A percentile compares a stretch with the other conserved stretches of the same genome.
phyloP scores from a whole-genome alignment of 2,888 invertebrate species.

The Griposia aprilina region DNA sequence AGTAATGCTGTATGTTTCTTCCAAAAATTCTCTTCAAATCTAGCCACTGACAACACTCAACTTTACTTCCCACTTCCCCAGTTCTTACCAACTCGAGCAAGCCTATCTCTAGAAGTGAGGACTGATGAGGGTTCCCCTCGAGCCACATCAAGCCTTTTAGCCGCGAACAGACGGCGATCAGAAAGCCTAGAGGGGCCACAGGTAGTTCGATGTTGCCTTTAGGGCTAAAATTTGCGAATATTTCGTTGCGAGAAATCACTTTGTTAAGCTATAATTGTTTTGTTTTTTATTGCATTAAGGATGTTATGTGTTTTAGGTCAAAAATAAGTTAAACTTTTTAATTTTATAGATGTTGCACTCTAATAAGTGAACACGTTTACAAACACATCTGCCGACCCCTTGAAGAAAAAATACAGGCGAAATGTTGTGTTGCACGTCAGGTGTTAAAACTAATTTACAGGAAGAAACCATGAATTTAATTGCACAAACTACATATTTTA shows the following conservation, averaged over 20 bases:
- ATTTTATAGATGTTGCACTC: slow-evolving; percentile 18
- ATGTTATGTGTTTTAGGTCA: slow-evolving; percentile 15
- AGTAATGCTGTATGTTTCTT: neutral
- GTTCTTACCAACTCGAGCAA: slow-evolving; percentile 91
- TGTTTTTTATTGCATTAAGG: slow-evolving; percentile 27
- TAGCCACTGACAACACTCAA: neutral
- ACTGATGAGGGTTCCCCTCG: slow-evolving; percentile 85
- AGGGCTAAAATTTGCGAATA: slow-evolving; percentile 42
- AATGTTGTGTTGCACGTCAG: neutral
- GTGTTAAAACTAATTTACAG: neutral
- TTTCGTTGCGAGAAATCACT: slow-evolving; percentile 23
- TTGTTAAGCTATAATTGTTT: slow-evolving; percentile 11
- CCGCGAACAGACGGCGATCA: slow-evolving; percentile 88
- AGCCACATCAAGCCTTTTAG: slow-evolving; percentile 86
- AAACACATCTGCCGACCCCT: neutral
- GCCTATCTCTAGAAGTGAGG: slow-evolving; percentile 91
- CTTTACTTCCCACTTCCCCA: slow-evolving; percentile 72
- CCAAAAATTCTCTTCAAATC: neutral
- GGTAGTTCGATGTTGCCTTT: slow-evolving; percentile 75
- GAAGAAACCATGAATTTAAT: neutral
- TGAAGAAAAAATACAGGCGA: neutral
- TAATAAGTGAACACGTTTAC: neutral
- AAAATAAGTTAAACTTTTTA: slow-evolving; percentile 10
- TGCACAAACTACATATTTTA: neutral
- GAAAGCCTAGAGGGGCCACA: slow-evolving; percentile 91